Base-by-base conservation (phyloP, 2,888 invertebrate genomes). In the Oligia latruncula region DNA sequence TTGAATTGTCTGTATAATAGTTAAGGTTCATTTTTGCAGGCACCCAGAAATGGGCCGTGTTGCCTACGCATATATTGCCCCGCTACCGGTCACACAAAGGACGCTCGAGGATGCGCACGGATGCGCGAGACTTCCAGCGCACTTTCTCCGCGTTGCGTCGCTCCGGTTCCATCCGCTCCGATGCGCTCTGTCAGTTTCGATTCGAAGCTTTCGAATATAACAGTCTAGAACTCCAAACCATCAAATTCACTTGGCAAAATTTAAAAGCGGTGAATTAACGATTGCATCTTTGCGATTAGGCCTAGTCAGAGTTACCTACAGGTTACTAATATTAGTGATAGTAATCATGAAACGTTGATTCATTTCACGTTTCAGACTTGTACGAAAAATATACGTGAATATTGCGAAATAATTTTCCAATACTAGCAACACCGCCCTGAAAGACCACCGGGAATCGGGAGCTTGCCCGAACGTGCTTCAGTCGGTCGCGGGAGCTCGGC, bases 401-500 rank as follows among this genome's bases (percentile, higher is more conserved):
- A 71, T 35, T 46, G 83, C 91, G 89, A 90, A 91, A 92, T 85
- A 71, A 86, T 82, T 90, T 90, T 89, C 87, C 80, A 71, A 60
- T 71, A 74, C 83, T 92, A 87, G 95, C 94, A 95, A 95, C 95
- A 93, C 91, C 85, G 86, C 79, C 82, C 89, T 89, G 89, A 90
- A 91, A 90, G 89, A 92, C 87, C 90, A 90, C 94, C 94, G 94
- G 94, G 94, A 93, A 92, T 88, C 83, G 87, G 89, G 90, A 90
- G 91, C 90, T 90, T 89, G 88, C 84, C 87, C 87, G 87, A 88
- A 77, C 87, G 88, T 85, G 85, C 81, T 92, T 95, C 95, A 96
- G 96, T 96, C 93, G 92, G 91, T 93, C 95, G 95, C 94, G 92
- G 91, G 91, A 92, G 90, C 93, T 92, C 93, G 91, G 82, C 89